Percentiles rank a stretch among this genome's conserved stretches.
Evolutionary conservation across 1,140 invertebrate species (phyloP).

Genomic region (Apis cerana): DNA sequence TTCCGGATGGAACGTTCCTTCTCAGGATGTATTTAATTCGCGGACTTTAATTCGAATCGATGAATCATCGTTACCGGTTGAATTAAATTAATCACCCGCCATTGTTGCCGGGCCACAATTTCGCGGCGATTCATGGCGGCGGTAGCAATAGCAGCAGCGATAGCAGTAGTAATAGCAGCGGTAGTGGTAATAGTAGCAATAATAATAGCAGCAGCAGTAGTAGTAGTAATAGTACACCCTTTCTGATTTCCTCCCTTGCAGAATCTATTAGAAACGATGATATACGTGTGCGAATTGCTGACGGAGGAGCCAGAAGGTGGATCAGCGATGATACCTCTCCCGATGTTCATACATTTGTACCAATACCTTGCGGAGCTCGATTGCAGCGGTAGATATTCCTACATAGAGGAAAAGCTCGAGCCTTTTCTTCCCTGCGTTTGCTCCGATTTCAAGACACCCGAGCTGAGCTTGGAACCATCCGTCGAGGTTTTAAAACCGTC

Average conservation of each 20-base stretch:
- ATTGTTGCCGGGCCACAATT: conserved; percentile 17
- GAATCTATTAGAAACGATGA: conserved; percentile 90
- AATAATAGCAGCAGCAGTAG: rapidly evolving
- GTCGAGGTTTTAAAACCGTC: not conserved
- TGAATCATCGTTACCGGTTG: conserved; percentile 45
- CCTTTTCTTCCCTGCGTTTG: no score
- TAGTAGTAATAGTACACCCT: not conserved
- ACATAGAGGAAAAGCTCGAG: conserved; percentile 7
- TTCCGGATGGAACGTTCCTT: not conserved
- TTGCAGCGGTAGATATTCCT: conserved; percentile 74
- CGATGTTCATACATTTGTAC: conserved; percentile 86
- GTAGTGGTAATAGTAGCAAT: rapidly evolving
- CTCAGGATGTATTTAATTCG: conserved; percentile 19
- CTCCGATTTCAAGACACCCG: no score
- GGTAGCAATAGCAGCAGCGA: no score
- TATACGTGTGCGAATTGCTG: conserved; percentile 89
- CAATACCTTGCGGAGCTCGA: conserved; percentile 87
- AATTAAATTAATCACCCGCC: conserved; percentile 50
- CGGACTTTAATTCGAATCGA: conserved; percentile 31
- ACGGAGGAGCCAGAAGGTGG: conserved; percentile 92
- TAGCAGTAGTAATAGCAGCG: no score
- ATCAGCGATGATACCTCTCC: conserved; percentile 86
- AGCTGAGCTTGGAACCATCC: no score
- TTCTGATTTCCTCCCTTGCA: conserved; percentile 68
- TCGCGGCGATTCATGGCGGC: conserved; percentile 28